phyloP scores from a whole-genome alignment of 2,888 invertebrate species.

The Caenorhabditis doughertyi region DNA sequence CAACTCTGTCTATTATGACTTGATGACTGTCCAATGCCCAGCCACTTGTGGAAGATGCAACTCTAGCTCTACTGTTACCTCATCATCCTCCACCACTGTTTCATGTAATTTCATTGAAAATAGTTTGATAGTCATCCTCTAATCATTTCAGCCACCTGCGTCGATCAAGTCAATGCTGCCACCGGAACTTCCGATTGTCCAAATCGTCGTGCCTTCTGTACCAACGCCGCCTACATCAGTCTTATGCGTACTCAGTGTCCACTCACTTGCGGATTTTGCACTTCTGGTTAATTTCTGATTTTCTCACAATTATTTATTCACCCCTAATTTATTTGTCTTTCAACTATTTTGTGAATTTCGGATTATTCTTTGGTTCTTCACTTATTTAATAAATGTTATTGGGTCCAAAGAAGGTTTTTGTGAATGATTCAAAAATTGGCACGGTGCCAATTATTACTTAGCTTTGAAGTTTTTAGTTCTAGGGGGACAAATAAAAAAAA shows the following conservation, averaged over 20 bases:
- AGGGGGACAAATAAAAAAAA: too few species aligned
- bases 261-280: constrained; percentile 66
- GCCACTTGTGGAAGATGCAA: constrained; percentile 62
- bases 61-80: constrained; percentile 48
- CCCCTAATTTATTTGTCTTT: constrained; percentile 35
- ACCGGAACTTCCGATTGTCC: constrained; percentile 70
- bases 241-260: constrained; percentile 67
- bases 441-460: too few species aligned
- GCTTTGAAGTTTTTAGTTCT: too few species aligned
- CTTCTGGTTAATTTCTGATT: constrained; percentile 43
- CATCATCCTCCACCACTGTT: constrained; percentile 32
- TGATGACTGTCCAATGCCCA: constrained; percentile 63
- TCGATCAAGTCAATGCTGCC: constrained; percentile 55
- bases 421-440: too few species aligned
- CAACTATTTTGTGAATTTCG: not conserved
- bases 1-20: constrained; percentile 61
- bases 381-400: too few species aligned
- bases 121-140: too few species aligned
- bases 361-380: too few species aligned
- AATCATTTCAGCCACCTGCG: constrained; percentile 50
- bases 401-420: too few species aligned
- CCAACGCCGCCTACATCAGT: constrained; percentile 47
- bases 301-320: constrained; percentile 10
- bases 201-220: constrained; percentile 53
- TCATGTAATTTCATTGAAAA: constrained; percentile 33